phyloP scores from a whole-genome alignment of 2,888 invertebrate species.

The Chelonus formosanus region DNA sequence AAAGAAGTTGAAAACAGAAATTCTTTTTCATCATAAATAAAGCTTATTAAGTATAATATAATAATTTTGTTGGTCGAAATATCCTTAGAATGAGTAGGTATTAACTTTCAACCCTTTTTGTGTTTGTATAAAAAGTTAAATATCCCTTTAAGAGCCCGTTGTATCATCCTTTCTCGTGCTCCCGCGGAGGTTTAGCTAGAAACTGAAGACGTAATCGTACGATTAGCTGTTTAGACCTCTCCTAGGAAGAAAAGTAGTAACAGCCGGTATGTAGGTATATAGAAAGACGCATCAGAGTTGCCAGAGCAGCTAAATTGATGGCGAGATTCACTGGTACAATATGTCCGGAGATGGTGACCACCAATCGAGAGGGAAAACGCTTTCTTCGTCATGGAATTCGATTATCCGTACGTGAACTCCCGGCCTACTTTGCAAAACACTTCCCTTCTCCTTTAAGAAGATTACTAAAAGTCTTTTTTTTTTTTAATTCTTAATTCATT shows the following conservation, averaged over 20 bases:
- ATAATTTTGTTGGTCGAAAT: no score
- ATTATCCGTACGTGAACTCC: constrained; percentile 59
- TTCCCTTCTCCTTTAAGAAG: constrained; percentile 35
- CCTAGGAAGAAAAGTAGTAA: no score
- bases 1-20: no score
- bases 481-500: constrained; percentile 19
- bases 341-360: constrained; percentile 35
- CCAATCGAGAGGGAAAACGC: constrained; percentile 58
- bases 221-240: no score
- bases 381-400: constrained; percentile 60
- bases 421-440: constrained; percentile 53
- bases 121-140: no score
- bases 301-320: constrained; percentile 28
- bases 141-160: constrained; percentile 35
- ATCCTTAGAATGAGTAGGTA: no score
- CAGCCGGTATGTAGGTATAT: background rate
- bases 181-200: constrained; percentile 45
- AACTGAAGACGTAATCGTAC: constrained; percentile 46
- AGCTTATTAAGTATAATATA: no score
- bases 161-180: constrained; percentile 48
- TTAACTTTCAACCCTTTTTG: no score
- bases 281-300: constrained; percentile 13
- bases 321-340: constrained; percentile 16
- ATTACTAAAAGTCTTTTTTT: constrained; percentile 1
- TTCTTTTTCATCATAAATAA: no score